A percentile compares a stretch with the other conserved stretches of the same genome.
phyloP scores from a whole-genome alignment of 1,140 invertebrate species.

The Potamilus streckersoni region DNA sequence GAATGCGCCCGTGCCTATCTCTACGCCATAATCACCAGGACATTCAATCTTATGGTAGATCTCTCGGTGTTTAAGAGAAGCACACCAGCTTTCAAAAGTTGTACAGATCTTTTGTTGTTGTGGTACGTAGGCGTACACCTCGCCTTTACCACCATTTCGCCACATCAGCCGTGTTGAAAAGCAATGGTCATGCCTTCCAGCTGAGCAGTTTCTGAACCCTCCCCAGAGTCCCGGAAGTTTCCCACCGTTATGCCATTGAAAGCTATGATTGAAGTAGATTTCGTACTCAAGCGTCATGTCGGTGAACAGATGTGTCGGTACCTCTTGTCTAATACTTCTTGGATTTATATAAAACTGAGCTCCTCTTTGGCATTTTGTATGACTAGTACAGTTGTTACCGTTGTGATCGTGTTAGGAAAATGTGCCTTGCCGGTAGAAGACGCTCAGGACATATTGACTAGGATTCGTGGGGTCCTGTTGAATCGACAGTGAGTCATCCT shows the following conservation, averaged over 20 bases:
- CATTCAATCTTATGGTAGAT: slow-evolving; percentile 33
- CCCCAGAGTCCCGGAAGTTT: slow-evolving; percentile 52
- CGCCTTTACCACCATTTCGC: slow-evolving; percentile 41
- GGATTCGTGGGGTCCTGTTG: slow-evolving; percentile 15
- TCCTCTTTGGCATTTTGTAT: slow-evolving; percentile 26
- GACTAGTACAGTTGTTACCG: slow-evolving; percentile 2
- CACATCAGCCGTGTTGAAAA: slow-evolving; percentile 56
- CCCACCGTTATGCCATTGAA: slow-evolving; percentile 47
- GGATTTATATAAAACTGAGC: slow-evolving; percentile 39
- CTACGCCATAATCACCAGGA: slow-evolving; percentile 26
- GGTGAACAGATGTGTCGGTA: slow-evolving; percentile 8
- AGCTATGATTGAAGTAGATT: slow-evolving; percentile 40
- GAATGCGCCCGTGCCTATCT: slow-evolving; percentile 23
- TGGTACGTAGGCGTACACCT: slow-evolving; percentile 48
- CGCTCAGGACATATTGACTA: slow-evolving; percentile 21
- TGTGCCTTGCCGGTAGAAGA: slow-evolving; percentile 21
- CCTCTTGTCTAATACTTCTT: neutral
- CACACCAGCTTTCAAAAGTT: slow-evolving; percentile 22
- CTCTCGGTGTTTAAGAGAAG: slow-evolving; percentile 25
- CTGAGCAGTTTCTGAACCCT: slow-evolving; percentile 36
- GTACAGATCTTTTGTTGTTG: slow-evolving; percentile 14
- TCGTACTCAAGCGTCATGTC: slow-evolving; percentile 25
- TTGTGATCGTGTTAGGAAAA: slow-evolving; percentile 8
- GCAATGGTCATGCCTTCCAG: slow-evolving; percentile 34
- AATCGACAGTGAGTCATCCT: slow-evolving; percentile 23